These are phyloP conservation scores for Cromileptes altivelis DNA, from an alignment of 2,113 vertebrate genomes.

Conservation along the genomic window DNA sequence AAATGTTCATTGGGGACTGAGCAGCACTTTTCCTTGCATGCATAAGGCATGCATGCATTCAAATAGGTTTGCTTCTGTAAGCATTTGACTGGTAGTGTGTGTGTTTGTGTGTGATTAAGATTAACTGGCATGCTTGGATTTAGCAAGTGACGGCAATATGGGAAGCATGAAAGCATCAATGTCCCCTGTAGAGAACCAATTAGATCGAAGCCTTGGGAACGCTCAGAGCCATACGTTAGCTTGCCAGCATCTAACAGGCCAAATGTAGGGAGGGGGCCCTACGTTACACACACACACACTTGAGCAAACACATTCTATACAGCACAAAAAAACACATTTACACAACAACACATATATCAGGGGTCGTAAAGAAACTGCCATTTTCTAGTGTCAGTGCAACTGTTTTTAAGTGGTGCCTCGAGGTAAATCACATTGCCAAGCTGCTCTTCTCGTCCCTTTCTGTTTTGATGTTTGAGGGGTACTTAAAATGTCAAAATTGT, in stretches of 20 bases:
- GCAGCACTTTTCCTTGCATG: neutral
- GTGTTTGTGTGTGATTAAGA: slow-evolving; percentile 44
- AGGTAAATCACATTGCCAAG: neutral
- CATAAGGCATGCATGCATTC: neutral
- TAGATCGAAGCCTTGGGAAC: slow-evolving; percentile 42
- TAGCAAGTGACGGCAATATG: slow-evolving; percentile 34
- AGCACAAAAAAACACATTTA: neutral
- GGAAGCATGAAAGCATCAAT: slow-evolving; percentile 38
- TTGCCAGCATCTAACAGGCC: slow-evolving; percentile 48
- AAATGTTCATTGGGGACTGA: neutral
- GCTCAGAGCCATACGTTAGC: slow-evolving; percentile 45
- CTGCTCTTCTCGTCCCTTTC: slow-evolving; percentile 19
- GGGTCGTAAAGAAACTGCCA: slow-evolving; percentile 10
- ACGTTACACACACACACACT: slow-evolving; percentile 23
- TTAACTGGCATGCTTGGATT: slow-evolving; percentile 41
- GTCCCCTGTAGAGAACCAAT: slow-evolving; percentile 60
- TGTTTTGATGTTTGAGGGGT: slow-evolving; percentile 35
- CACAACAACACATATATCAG: neutral
- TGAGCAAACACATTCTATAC: neutral
- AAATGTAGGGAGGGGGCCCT: slow-evolving; percentile 5
- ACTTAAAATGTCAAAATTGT: slow-evolving; percentile 41
- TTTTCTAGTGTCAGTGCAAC: slow-evolving; percentile 21
- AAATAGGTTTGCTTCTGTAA: neutral
- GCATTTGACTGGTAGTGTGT: neutral
- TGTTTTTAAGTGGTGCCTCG: slow-evolving; percentile 22